Percentiles rank a stretch among this genome's conserved stretches.
These are phyloP conservation scores for Abrostola tripartita DNA, from an alignment of 2,888 invertebrate genomes.

Conservation along the genomic window DNA sequence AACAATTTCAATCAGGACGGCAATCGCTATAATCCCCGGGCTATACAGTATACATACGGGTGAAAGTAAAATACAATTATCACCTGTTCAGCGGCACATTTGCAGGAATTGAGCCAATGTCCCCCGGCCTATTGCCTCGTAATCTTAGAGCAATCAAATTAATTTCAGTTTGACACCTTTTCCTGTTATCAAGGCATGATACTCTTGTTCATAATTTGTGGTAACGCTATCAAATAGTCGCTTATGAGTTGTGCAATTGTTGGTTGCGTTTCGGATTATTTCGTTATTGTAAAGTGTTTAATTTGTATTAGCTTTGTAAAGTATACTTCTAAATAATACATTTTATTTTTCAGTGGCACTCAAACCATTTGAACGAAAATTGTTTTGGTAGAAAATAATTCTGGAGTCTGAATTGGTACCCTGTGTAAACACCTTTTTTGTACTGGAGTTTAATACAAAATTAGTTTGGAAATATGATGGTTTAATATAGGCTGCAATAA, in stretches of 20 bases:
- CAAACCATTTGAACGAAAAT: too few relatives aligned
- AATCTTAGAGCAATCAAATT: slow-evolving; percentile 62
- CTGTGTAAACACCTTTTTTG: too few relatives aligned
- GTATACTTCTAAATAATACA: too few relatives aligned
- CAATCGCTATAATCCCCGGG: slow-evolving; percentile 52
- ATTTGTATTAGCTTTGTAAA: too few relatives aligned
- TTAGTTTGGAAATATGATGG: too few relatives aligned
- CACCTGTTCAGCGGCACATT: slow-evolving; percentile 48
- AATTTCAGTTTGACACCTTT: slow-evolving; percentile 60
- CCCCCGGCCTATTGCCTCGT: slow-evolving; percentile 55
- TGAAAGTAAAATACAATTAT: slow-evolving; percentile 63
- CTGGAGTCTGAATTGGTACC: too few relatives aligned
- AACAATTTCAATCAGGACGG: slow-evolving; percentile 51
- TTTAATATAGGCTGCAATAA: too few relatives aligned
- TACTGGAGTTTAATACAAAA: too few relatives aligned
- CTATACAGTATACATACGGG: slow-evolving; percentile 35
- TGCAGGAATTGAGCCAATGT: slow-evolving; percentile 51
- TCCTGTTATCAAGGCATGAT: slow-evolving; percentile 51
- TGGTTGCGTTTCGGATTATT: neutral
- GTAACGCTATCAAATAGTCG: too few relatives aligned
- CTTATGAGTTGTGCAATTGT: neutral
- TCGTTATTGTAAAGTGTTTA: too few relatives aligned
- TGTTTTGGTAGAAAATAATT: too few relatives aligned
- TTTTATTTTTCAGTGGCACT: too few relatives aligned
- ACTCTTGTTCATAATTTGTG: slow-evolving; percentile 11